Evolutionary conservation across 2,797 vertebrate species (phyloP).

Genomic region (Acanthornis magna): DNA sequence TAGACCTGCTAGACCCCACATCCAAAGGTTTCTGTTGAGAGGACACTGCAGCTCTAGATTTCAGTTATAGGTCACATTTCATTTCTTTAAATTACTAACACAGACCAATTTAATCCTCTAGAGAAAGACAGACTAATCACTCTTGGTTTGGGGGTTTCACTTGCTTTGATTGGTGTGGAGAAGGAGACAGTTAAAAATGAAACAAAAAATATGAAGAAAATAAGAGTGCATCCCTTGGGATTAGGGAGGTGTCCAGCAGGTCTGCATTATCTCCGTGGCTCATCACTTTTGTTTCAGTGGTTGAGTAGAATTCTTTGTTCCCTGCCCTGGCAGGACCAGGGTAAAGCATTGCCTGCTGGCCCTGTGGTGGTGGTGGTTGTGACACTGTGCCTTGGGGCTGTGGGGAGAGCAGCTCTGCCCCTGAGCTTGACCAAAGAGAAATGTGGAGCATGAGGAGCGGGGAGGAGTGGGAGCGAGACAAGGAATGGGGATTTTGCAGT

Average conservation of each 20-base stretch:
- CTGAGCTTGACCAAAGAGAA: not conserved
- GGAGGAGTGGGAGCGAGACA: not conserved
- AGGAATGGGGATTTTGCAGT: rapidly evolving
- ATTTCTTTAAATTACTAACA: not conserved
- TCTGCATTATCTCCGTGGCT: rapidly evolving
- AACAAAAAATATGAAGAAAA: not conserved
- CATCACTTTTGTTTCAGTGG: not conserved
- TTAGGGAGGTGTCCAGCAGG: not conserved
- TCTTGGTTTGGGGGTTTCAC: not conserved
- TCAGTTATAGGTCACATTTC: not conserved
- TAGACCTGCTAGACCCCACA: not conserved
- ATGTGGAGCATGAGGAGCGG: not conserved
- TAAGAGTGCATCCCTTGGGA: not conserved
- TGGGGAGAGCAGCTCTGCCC: not conserved
- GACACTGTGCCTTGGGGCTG: no score
- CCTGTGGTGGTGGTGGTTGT: not conserved
- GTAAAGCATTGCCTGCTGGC: not conserved
- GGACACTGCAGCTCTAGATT: not conserved
- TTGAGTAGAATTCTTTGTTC: not conserved
- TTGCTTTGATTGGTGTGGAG: not conserved
- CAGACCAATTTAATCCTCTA: not conserved
- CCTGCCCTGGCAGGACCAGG: not conserved
- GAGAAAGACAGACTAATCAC: not conserved
- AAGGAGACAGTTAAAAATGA: not conserved
- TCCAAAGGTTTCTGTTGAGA: not conserved